Evolutionary conservation across 2,113 vertebrate species (phyloP).

Genomic region (Microcebus lehilahytsara): DNA sequence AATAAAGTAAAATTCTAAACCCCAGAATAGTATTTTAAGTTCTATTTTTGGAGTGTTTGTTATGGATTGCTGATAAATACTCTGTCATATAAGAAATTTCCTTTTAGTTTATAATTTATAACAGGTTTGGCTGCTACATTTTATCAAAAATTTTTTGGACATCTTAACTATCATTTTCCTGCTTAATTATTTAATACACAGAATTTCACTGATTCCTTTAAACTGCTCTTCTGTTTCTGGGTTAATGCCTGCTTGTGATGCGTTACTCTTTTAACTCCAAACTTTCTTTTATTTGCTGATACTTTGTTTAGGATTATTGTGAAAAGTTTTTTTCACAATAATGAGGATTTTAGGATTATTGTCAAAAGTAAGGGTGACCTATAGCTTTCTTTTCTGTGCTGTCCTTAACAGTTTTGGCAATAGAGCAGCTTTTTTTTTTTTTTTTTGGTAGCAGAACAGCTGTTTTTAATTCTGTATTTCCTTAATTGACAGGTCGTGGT

Average conservation of each 20-base stretch:
- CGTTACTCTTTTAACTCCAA: neutral
- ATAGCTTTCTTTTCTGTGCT: neutral
- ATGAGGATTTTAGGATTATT: neutral
- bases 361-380: neutral
- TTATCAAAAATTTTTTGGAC: neutral
- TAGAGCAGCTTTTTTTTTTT: neutral
- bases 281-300: neutral
- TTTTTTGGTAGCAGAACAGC: neutral
- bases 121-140: neutral
- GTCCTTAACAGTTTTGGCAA: neutral
- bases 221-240: neutral
- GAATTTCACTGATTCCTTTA: neutral
- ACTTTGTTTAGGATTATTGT: neutral
- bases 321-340: neutral
- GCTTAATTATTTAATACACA: neutral
- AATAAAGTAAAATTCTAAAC: constrained; percentile 20
- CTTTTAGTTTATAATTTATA: neutral
- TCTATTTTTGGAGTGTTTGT: neutral
- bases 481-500: constrained; percentile 88
- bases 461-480: constrained; percentile 69
- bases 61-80: neutral
- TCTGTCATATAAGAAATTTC: neutral
- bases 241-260: neutral
- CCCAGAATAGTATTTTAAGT: neutral
- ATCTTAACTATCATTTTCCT: neutral